A percentile compares a stretch with the other conserved stretches of the same genome.
Conservation (phyloP, 2,888 invertebrate genomes). For the Himalopsyche japonica region DNA sequence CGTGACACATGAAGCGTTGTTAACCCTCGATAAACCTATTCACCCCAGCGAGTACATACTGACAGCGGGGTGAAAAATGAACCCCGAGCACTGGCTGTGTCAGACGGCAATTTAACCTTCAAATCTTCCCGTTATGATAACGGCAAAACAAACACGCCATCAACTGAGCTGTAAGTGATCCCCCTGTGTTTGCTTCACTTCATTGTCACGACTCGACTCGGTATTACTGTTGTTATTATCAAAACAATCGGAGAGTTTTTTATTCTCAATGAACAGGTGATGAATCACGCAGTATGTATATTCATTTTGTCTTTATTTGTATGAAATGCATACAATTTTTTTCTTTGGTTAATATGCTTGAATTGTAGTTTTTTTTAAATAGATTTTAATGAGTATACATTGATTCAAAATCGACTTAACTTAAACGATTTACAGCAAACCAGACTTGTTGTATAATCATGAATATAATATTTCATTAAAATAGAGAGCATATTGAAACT, state of each 20-base stretch:
- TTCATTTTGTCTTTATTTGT: not conserved
- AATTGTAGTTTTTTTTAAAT: no score
- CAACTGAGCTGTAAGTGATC: slow-evolving; percentile 7
- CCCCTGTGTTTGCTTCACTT: not conserved
- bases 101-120: slow-evolving; percentile 34
- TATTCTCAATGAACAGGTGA: not conserved
- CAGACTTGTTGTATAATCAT: no score
- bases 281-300: not conserved
- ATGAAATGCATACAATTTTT: no score
- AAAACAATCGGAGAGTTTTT: not conserved
- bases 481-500: no score
- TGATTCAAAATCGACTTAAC: no score
- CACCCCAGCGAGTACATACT: slow-evolving; percentile 17
- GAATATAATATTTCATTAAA: no score
- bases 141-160: slow-evolving; percentile 17
- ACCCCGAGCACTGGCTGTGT: slow-evolving; percentile 8
- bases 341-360: no score
- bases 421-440: no score
- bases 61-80: slow-evolving; percentile 33
- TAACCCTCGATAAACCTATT: slow-evolving; percentile 26
- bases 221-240: not conserved
- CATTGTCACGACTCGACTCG: not conserved
- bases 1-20: slow-evolving; percentile 20
- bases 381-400: no score
- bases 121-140: slow-evolving; percentile 30